phyloP scores from a whole-genome alignment of 2,888 invertebrate species.

The Dryocosmus kuriphilus region DNA sequence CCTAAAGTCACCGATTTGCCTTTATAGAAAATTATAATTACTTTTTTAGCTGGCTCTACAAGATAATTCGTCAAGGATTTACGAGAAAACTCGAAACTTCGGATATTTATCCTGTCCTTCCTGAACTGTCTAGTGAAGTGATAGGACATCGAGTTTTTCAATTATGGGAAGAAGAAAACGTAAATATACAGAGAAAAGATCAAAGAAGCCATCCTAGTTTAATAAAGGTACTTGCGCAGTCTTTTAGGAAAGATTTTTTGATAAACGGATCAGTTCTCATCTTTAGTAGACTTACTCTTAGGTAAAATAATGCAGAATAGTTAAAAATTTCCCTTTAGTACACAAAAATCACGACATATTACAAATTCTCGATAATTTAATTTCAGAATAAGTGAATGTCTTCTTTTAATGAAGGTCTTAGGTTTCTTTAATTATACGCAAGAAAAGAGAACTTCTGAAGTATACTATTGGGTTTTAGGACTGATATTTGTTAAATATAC shows the following conservation, averaged over 20 bases:
- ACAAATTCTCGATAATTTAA: background rate
- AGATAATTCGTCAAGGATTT: background rate
- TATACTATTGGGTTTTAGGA: conserved; percentile 77
- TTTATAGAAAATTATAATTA: background rate
- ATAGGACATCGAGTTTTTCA: background rate
- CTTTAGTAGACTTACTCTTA: background rate
- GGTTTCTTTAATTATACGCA: conserved; percentile 63
- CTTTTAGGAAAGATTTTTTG: background rate
- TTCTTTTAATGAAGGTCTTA: conserved; percentile 68
- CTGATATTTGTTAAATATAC: conserved; percentile 69
- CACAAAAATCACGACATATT: too few species aligned
- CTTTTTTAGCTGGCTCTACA: background rate
- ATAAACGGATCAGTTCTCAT: background rate
- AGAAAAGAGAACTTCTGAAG: conserved; percentile 63
- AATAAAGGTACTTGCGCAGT: background rate
- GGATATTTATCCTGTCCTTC: background rate
- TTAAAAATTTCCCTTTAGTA: too few species aligned
- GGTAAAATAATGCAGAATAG: background rate
- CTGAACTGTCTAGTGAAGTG: background rate
- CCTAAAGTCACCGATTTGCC: background rate
- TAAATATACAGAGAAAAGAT: background rate
- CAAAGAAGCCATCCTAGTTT: background rate
- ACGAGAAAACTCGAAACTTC: background rate
- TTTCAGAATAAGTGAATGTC: conserved; percentile 70
- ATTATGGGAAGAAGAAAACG: background rate